These are phyloP conservation scores for Tenthredo mesomela DNA, from an alignment of 2,888 invertebrate species.

Conservation along the genomic window DNA sequence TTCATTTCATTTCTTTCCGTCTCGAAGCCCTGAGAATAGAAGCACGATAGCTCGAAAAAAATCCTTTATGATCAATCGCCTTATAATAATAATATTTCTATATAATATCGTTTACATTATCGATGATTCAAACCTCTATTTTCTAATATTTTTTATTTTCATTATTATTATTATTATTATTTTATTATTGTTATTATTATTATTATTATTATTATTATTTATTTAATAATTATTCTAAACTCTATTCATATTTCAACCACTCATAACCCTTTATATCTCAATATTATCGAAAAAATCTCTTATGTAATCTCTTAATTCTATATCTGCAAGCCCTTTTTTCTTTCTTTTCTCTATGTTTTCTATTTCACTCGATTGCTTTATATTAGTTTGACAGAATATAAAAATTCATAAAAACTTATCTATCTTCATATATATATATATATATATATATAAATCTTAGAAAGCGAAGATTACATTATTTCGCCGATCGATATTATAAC, in stretches of 20 bases:
- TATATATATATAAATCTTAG: constrained; percentile 54
- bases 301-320: constrained; percentile 55
- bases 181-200: constrained; percentile 22
- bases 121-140: constrained; percentile 66
- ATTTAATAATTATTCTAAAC: constrained; percentile 71
- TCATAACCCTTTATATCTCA: constrained; percentile 64
- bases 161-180: background rate
- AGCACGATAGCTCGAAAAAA: constrained; percentile 27
- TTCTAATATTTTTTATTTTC: constrained; percentile 47
- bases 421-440: constrained; percentile 53
- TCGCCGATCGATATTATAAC: constrained; percentile 10
- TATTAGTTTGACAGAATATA: constrained; percentile 54
- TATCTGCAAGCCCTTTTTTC: constrained; percentile 58
- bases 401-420: constrained; percentile 61
- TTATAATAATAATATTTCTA: background rate
- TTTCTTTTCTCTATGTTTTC: constrained; percentile 57
- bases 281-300: background rate
- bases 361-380: constrained; percentile 4
- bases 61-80: background rate
- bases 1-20: background rate
- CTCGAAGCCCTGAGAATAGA: constrained; percentile 12
- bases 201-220: background rate
- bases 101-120: constrained; percentile 55
- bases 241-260: constrained; percentile 76
- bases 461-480: background rate